Conservation (phyloP, 2,113 vertebrate genomes). For the Trematocara nigrifrons region DNA sequence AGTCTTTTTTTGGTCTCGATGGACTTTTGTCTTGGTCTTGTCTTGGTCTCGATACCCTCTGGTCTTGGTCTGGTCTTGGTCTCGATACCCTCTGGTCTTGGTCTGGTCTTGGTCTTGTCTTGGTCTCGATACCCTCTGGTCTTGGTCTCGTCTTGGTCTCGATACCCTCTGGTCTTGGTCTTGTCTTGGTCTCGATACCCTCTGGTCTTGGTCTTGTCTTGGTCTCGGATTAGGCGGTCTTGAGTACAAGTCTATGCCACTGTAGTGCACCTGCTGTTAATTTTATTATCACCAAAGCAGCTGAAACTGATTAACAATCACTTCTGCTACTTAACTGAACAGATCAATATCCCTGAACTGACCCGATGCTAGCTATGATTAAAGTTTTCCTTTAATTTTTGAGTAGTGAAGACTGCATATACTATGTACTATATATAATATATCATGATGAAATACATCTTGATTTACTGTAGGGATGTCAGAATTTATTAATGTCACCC, state of each 20-base stretch:
- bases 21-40: no score
- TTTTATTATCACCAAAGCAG: background rate
- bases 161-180: no score
- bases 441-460: background rate
- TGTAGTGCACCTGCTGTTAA: background rate
- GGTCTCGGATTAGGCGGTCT: no score
- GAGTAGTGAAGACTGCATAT: background rate
- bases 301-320: background rate
- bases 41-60: no score
- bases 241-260: background rate
- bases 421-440: background rate
- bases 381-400: accelerated
- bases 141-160: no score
- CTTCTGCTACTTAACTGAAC: background rate
- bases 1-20: no score
- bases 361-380: background rate
- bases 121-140: no score
- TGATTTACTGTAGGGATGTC: background rate
- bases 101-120: no score
- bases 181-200: no score
- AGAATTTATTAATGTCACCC: background rate
- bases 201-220: no score
- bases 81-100: no score
- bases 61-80: no score
- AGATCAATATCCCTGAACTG: background rate